Evolutionary conservation across 2,797 vertebrate genomes (phyloP).

Genomic region (Semotilus atromaculatus): DNA sequence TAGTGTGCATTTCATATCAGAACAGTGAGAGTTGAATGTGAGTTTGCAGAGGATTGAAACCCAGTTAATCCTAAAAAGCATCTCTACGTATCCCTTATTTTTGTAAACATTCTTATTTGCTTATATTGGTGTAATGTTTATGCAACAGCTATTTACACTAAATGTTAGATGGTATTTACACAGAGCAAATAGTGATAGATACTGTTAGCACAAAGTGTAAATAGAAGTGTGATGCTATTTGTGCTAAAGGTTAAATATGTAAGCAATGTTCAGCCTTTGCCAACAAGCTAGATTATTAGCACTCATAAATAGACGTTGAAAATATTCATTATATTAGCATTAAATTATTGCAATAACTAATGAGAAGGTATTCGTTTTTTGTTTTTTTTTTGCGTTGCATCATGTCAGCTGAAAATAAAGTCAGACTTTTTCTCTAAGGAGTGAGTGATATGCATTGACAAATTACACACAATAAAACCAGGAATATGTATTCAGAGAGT

Average conservation of each 20-base stretch:
- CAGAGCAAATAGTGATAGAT: neutral
- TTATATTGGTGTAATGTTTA: neutral
- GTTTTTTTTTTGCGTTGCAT: neutral
- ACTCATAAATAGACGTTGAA: neutral
- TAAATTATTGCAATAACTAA: neutral
- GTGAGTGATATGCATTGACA: neutral
- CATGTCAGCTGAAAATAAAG: neutral
- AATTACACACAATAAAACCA: neutral
- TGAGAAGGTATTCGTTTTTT: neutral
- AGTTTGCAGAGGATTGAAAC: neutral
- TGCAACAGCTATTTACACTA: neutral
- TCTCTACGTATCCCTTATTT: neutral
- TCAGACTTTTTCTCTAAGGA: neutral
- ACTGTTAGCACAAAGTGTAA: neutral
- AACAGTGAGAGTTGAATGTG: neutral
- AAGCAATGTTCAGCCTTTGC: neutral
- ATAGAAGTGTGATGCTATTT: neutral
- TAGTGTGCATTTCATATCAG: neutral
- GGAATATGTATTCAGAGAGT: neutral
- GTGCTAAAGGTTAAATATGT: neutral
- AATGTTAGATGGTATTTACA: neutral
- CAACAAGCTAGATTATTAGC: neutral
- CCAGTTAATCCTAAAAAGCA: neutral
- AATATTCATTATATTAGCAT: no score
- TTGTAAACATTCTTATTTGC: neutral